Conservation (phyloP, 2,888 invertebrate genomes). For the Leptopterna dolabrata region DNA sequence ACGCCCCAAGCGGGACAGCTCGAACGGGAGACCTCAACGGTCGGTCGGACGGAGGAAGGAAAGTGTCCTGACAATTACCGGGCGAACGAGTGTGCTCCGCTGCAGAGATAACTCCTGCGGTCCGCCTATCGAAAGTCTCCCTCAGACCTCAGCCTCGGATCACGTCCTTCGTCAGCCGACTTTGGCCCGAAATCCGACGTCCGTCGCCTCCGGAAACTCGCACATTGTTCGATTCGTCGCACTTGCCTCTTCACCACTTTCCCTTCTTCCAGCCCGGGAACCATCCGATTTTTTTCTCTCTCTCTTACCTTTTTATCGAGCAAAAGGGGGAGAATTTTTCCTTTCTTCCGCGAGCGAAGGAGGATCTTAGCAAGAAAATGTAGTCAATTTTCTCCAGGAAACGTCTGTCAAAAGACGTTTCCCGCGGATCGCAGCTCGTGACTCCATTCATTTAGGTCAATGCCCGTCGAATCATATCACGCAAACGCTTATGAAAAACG, state of each 20-base stretch:
- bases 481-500: too few relatives aligned
- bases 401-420: neutral
- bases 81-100: neutral
- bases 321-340: neutral
- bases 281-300: neutral
- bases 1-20: neutral
- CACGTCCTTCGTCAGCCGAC: neutral
- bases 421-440: neutral
- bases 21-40: neutral
- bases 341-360: neutral
- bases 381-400: slow-evolving; percentile 11
- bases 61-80: slow-evolving; percentile 3
- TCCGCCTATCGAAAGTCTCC: neutral
- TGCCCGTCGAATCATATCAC: neutral
- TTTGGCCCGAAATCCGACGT: neutral
- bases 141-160: neutral
- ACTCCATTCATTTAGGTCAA: neutral
- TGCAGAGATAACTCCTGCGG: neutral
- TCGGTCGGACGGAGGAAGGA: neutral
- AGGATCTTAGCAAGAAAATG: neutral
- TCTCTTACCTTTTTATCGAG: neutral
- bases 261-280: neutral
- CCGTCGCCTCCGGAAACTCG: neutral
- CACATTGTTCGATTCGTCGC: neutral
- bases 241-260: slow-evolving; percentile 7